Conservation (phyloP, 2,113 vertebrate genomes). For the Gnathonemus echidnorhynchus region DNA sequence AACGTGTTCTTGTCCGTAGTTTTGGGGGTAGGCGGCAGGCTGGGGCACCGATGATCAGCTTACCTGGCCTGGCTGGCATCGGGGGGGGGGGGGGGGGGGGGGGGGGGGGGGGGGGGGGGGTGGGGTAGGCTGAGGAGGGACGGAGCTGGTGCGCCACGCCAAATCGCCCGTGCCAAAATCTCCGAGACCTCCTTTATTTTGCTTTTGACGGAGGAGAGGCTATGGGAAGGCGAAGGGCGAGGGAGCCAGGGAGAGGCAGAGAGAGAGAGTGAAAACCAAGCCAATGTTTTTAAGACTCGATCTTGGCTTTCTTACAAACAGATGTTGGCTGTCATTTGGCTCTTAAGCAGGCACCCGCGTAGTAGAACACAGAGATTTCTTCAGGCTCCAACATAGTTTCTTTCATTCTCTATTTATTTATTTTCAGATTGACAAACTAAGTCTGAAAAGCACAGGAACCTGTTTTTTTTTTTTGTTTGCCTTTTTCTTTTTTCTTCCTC, state of each 20-base stretch:
- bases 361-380: constrained; percentile 57
- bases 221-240: constrained; percentile 47
- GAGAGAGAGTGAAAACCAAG: constrained; percentile 47
- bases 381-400: constrained; percentile 48
- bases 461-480: constrained; percentile 32
- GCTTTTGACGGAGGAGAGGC: constrained; percentile 51
- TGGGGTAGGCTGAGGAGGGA: constrained; percentile 55
- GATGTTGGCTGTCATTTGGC: constrained; percentile 80
- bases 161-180: constrained; percentile 52
- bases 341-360: constrained; percentile 67
- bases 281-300: constrained; percentile 54
- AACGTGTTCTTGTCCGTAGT: constrained; percentile 29
- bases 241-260: constrained; percentile 48
- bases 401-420: constrained; percentile 29
- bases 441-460: constrained; percentile 34
- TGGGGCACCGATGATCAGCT: constrained; percentile 41
- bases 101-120: too few species aligned
- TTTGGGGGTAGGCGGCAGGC: constrained; percentile 27
- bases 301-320: constrained; percentile 74
- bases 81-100: neutral
- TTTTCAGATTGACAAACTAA: constrained; percentile 40
- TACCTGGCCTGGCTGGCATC: constrained; percentile 46
- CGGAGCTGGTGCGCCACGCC: constrained; percentile 52
- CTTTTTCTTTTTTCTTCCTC: constrained; percentile 26
- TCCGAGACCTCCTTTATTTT: constrained; percentile 48